phyloP scores from a whole-genome alignment of 2,113 vertebrate species.

The Eulacestoma nigropectus region DNA sequence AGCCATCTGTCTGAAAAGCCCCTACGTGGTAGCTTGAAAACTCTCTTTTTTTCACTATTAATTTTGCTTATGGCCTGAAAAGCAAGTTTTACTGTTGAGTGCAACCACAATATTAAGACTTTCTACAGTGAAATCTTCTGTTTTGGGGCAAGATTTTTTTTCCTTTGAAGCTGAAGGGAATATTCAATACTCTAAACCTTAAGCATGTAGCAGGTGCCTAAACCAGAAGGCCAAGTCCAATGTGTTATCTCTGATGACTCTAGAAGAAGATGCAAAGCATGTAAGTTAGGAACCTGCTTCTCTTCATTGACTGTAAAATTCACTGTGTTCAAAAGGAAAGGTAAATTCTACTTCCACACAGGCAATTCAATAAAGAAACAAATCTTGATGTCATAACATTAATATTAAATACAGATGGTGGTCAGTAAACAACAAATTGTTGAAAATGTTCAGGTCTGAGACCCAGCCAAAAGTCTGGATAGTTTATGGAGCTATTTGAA shows the following conservation, averaged over 20 bases:
- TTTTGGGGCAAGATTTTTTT: not conserved
- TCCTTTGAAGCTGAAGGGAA: not conserved
- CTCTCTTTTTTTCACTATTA: not conserved
- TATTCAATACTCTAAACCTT: not conserved
- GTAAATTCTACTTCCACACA: not conserved
- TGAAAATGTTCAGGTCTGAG: not conserved
- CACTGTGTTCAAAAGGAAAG: not conserved
- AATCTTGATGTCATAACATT: not conserved
- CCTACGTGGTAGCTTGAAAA: not conserved
- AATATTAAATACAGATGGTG: not conserved
- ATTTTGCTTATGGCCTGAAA: not conserved
- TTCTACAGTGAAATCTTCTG: not conserved
- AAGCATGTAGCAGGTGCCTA: not conserved
- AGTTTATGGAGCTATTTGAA: not conserved
- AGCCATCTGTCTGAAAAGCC: not conserved
- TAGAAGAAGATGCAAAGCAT: not conserved
- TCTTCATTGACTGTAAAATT: not conserved
- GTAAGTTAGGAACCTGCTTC: not conserved
- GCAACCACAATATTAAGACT: not conserved
- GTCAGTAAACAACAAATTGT: not conserved
- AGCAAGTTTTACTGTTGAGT: not conserved
- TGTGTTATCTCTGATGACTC: not conserved
- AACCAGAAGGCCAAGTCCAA: not conserved
- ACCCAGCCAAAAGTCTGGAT: not conserved
- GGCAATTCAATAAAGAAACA: not conserved